These are phyloP conservation scores for Orthonyx spaldingii DNA, from an alignment of 2,113 vertebrate species.

Conservation along the genomic window DNA sequence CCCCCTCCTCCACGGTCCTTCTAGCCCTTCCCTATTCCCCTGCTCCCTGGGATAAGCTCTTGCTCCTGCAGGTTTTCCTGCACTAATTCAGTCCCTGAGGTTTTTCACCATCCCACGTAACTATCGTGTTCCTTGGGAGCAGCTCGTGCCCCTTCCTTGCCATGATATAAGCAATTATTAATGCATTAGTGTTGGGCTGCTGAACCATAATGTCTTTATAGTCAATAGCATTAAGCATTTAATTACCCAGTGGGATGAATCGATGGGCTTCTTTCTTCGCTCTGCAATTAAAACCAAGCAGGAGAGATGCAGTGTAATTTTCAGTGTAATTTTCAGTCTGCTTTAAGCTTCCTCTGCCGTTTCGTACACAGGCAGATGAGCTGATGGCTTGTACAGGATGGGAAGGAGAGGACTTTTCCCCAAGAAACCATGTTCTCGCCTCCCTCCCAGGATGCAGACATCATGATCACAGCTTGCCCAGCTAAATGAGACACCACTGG, in stretches of 20 bases:
- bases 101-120: background rate
- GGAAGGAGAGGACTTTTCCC: background rate
- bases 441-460: background rate
- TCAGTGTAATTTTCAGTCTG: background rate
- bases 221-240: slow-evolving; percentile 39
- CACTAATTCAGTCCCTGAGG: background rate
- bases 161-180: background rate
- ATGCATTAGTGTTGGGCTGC: slow-evolving; percentile 12
- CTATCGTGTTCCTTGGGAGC: fast-evolving
- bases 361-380: fast-evolving
- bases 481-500: background rate
- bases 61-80: fast-evolving
- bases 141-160: background rate
- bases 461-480: background rate
- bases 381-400: background rate
- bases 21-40: background rate
- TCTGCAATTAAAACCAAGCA: background rate
- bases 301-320: background rate
- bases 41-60: background rate
- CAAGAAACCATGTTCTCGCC: background rate
- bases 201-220: slow-evolving; percentile 16
- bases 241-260: slow-evolving; percentile 31
- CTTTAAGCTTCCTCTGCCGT: background rate
- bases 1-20: background rate
- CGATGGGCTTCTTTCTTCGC: slow-evolving; percentile 15